These are phyloP conservation scores for Doryteuthis pealeii DNA, from an alignment of 1,140 invertebrate genomes.

Conservation along the genomic window DNA sequence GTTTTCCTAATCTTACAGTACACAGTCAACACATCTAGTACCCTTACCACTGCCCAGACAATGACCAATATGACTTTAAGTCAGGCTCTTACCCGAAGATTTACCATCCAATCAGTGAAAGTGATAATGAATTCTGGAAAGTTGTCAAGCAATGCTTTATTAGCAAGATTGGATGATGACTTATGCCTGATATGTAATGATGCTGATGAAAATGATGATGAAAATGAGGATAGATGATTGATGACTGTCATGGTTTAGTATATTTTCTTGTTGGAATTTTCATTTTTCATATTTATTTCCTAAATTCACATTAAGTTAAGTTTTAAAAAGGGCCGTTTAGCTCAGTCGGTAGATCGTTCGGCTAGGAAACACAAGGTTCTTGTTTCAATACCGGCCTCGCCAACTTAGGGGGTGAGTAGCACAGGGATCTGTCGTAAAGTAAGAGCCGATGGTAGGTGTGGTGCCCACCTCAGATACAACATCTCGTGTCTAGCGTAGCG, in stretches of 20 bases:
- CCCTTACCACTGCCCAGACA: constrained; percentile 52
- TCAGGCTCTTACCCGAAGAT: constrained; percentile 88
- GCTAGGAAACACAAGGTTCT: too few species aligned
- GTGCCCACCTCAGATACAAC: too few species aligned
- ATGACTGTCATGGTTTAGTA: constrained; percentile 62
- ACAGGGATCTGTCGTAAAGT: too few species aligned
- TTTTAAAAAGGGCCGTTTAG: too few species aligned
- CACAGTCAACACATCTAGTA: constrained; percentile 52
- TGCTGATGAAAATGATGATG: constrained; percentile 93
- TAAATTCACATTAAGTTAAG: too few species aligned
- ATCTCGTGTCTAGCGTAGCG: too few species aligned
- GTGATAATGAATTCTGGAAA: constrained; percentile 60
- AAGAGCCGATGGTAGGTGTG: too few species aligned
- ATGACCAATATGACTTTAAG: constrained; percentile 56
- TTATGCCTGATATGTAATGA: constrained; percentile 90
- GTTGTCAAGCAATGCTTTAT: constrained; percentile 75
- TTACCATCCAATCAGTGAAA: constrained; percentile 73
- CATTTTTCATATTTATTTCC: too few species aligned
- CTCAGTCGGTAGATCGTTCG: too few species aligned
- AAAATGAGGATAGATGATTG: constrained; percentile 86
- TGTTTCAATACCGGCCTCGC: too few species aligned
- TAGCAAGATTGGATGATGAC: constrained; percentile 90
- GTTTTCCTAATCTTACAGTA: constrained; percentile 85
- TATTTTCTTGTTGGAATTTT: constrained; percentile 8
- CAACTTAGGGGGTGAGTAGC: too few species aligned